Conservation (phyloP, 2,797 vertebrate genomes). For the Salarias fasciatus region DNA sequence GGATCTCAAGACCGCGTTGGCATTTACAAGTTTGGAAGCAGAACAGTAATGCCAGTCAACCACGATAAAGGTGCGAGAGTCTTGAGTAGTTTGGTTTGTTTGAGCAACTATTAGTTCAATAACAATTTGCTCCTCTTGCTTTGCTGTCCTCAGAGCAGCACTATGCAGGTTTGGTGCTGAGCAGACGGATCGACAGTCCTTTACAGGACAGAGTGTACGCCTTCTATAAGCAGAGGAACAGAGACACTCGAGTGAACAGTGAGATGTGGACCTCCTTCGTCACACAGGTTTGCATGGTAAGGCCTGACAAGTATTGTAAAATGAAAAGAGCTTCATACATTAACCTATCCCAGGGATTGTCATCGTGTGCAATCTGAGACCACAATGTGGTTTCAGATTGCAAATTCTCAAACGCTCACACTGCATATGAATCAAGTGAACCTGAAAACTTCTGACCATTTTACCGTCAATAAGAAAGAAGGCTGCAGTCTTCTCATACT, state of each 20-base stretch:
- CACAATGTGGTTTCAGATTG: too few relatives aligned
- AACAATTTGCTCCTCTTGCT: neutral
- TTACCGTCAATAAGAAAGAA: too few relatives aligned
- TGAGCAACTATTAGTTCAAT: neutral
- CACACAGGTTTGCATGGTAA: constrained; percentile 80
- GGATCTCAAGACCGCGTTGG: constrained; percentile 26
- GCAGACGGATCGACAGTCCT: neutral
- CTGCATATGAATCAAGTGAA: too few relatives aligned
- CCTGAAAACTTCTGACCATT: too few relatives aligned
- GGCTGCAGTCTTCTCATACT: too few relatives aligned
- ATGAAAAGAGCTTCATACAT: too few relatives aligned
- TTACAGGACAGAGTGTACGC: constrained; percentile 68
- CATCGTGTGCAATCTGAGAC: too few relatives aligned
- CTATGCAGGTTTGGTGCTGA: constrained; percentile 70
- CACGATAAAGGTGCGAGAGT: constrained; percentile 49
- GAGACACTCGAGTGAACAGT: neutral
- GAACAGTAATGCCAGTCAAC: constrained; percentile 7
- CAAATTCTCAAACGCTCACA: too few relatives aligned
- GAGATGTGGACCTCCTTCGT: constrained; percentile 73
- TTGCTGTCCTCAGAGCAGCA: constrained; percentile 63
- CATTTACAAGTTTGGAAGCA: constrained; percentile 62
- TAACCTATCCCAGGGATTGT: too few relatives aligned
- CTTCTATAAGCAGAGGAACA: constrained; percentile 75
- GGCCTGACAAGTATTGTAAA: neutral
- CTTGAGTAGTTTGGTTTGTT: neutral